These are phyloP conservation scores for Scrobipalpa costella DNA, from an alignment of 2,888 invertebrate species.

Conservation along the genomic window DNA sequence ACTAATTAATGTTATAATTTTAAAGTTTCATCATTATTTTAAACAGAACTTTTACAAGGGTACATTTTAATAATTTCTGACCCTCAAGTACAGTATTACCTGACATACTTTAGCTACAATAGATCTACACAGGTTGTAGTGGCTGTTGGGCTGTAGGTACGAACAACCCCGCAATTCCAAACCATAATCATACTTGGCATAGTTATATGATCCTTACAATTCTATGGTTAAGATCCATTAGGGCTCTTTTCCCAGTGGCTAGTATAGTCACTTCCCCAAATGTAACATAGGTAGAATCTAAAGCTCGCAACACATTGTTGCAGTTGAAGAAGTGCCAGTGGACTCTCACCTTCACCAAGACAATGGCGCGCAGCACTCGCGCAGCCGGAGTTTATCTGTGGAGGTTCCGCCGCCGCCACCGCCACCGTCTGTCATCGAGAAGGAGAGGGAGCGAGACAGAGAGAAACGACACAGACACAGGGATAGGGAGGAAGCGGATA, in stretches of 20 bases:
- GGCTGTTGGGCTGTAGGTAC: too few relatives aligned
- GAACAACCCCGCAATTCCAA: too few relatives aligned
- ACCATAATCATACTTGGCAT: too few relatives aligned
- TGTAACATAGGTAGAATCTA: not conserved
- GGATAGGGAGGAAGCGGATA: constrained; percentile 27
- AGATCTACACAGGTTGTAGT: too few relatives aligned
- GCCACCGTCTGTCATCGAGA: constrained; percentile 1
- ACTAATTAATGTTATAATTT: too few relatives aligned
- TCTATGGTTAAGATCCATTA: not conserved
- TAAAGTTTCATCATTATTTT: too few relatives aligned
- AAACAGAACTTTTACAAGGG: too few relatives aligned
- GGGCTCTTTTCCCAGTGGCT: not conserved
- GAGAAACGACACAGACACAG: constrained; percentile 36
- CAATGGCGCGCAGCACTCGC: constrained; percentile 38
- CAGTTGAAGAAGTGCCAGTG: constrained; percentile 77
- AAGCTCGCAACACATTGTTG: constrained; percentile 48
- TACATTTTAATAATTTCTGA: too few relatives aligned
- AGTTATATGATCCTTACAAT: too few relatives aligned
- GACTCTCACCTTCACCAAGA: constrained; percentile 62
- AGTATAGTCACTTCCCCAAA: too few relatives aligned
- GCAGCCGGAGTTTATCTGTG: constrained; percentile 54
- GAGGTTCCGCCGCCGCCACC: constrained; percentile 34
- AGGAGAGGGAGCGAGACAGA: constrained; percentile 17
- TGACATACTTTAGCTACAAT: too few relatives aligned
- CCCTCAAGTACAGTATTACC: too few relatives aligned